Evolutionary conservation across 2,113 vertebrate species (phyloP).

Genomic region (Mixornis gularis): DNA sequence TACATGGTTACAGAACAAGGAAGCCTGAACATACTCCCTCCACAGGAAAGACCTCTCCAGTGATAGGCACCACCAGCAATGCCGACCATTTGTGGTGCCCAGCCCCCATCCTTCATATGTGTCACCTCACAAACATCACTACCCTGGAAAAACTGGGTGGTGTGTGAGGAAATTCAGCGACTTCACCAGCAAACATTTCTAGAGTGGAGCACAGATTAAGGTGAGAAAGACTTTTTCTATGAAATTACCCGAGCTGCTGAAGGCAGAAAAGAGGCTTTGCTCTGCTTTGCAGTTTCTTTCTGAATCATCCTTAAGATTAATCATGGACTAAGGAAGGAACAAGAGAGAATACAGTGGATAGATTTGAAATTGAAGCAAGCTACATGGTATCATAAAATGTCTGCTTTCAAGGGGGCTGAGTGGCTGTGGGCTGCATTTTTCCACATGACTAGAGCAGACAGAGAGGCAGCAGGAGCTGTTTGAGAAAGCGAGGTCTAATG

Average conservation of each 20-base stretch:
- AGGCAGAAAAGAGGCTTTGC: not conserved
- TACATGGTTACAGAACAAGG: conserved; percentile 69
- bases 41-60: conserved; percentile 48
- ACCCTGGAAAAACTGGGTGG: conserved; percentile 72
- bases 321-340: not conserved
- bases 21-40: conserved; percentile 42
- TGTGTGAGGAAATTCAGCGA: conserved; percentile 57
- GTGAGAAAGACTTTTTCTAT: conserved; percentile 9
- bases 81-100: conserved; percentile 64
- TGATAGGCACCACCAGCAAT: conserved; percentile 64
- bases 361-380: not conserved
- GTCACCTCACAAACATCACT: conserved; percentile 5
- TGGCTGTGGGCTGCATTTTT: not conserved
- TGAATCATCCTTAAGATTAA: not conserved
- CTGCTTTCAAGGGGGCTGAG: not conserved
- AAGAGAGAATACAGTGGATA: not conserved
- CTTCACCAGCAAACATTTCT: conserved; percentile 59
- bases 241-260: not conserved
- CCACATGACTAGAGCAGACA: not conserved
- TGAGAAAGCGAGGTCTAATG: not conserved
- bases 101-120: not conserved
- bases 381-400: not conserved
- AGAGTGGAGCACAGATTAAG: conserved; percentile 71
- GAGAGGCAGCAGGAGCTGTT: not conserved
- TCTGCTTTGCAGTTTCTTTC: not conserved